Evolutionary conservation across 2,888 invertebrate genomes (phyloP).

Genomic region (Drosophila aldrichi): DNA sequence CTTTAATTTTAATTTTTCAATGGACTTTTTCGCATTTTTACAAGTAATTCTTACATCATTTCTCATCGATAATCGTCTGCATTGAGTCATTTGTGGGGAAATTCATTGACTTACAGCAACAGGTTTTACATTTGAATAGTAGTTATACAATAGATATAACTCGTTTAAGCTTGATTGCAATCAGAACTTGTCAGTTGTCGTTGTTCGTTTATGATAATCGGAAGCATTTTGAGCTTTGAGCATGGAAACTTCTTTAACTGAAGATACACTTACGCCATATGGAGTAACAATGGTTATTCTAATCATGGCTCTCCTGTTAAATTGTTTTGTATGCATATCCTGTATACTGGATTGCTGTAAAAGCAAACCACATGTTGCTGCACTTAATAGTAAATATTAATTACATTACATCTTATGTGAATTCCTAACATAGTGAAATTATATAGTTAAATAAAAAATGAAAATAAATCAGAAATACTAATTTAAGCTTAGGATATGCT

Average conservation of each 20-base stretch:
- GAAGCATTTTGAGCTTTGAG: neutral
- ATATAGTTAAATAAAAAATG: neutral
- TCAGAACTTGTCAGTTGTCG: conserved; percentile 6
- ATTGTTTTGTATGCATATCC: neutral
- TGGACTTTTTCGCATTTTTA: no score
- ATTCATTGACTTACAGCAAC: neutral
- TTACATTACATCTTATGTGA: neutral
- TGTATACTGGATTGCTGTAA: neutral
- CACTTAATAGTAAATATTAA: neutral
- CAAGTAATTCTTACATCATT: no score
- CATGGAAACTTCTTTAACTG: neutral
- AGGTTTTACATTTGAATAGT: conserved; percentile 1
- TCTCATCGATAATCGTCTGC: no score
- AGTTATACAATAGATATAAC: neutral
- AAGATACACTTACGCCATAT: neutral
- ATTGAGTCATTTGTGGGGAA: no score
- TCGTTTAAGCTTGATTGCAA: conserved; percentile 3
- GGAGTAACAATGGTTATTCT: no score
- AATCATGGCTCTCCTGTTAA: neutral
- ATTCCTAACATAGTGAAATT: neutral
- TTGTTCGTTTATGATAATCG: neutral
- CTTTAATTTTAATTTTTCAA: no score
- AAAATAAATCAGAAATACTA: no score
- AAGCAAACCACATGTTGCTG: neutral
- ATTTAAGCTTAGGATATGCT: no score